Conservation (phyloP, 2,888 invertebrate species). For the Melitaea athalia region DNA sequence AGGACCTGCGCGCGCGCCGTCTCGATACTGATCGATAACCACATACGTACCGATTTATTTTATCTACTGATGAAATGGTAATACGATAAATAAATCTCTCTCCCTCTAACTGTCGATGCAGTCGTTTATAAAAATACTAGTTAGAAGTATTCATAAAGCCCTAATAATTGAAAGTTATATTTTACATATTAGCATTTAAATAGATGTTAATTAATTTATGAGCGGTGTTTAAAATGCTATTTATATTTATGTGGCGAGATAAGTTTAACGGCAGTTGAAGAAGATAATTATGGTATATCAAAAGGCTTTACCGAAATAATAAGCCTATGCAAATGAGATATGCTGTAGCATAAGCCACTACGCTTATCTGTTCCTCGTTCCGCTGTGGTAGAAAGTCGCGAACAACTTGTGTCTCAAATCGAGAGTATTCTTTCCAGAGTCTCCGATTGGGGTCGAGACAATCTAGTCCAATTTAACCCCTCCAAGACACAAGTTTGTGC, state of each 20-base stretch:
- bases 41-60: conserved; percentile 30
- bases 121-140: conserved; percentile 3
- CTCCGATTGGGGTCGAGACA: no score
- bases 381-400: no score
- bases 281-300: no score
- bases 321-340: no score
- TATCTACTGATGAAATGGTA: conserved; percentile 39
- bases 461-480: no score
- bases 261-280: background rate
- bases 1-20: conserved; percentile 38
- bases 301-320: no score
- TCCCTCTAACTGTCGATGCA: conserved; percentile 8
- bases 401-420: no score
- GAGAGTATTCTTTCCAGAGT: no score
- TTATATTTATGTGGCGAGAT: background rate
- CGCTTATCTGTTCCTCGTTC: no score
- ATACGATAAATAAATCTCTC: conserved; percentile 17
- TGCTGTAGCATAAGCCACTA: no score
- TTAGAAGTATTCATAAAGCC: conserved; percentile 18
- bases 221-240: conserved; percentile 1
- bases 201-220: conserved; percentile 20
- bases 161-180: conserved; percentile 24
- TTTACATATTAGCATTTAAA: conserved; percentile 18
- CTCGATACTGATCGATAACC: conserved; percentile 38
- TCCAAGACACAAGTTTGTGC: no score